Conservation (phyloP, 2,797 vertebrate species). For the Hafferia zeledoni region DNA sequence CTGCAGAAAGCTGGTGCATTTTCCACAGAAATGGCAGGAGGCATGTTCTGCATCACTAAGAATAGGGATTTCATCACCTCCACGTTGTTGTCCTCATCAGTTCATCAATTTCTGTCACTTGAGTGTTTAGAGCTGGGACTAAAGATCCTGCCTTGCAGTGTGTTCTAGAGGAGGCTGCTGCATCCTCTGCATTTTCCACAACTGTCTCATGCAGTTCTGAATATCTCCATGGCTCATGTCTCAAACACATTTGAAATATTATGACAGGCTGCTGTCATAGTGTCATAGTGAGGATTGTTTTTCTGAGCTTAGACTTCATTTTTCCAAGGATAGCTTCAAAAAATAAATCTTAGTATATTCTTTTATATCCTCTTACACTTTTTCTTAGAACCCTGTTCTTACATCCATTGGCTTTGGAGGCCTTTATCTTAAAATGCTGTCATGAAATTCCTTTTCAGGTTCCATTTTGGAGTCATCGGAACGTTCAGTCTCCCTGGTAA, state of each 20-base stretch:
- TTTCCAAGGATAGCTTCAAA: background rate
- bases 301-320: background rate
- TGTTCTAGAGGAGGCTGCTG: background rate
- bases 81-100: background rate
- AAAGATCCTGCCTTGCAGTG: background rate
- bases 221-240: background rate
- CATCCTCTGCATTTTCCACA: background rate
- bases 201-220: background rate
- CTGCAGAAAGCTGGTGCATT: background rate
- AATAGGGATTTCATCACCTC: background rate
- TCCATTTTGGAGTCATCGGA: slow-evolving; percentile 87
- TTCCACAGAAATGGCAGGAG: background rate
- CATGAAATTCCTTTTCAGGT: slow-evolving; percentile 74
- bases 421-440: background rate
- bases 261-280: background rate
- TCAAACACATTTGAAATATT: background rate
- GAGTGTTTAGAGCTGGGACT: background rate
- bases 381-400: background rate
- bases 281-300: background rate
- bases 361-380: background rate
- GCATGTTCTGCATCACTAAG: background rate
- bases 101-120: background rate
- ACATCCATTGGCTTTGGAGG: background rate
- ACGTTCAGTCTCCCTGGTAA: slow-evolving; percentile 85
- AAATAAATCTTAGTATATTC: background rate